Conservation (phyloP, 1,140 invertebrate genomes). For the Reticulitermes speratus region DNA sequence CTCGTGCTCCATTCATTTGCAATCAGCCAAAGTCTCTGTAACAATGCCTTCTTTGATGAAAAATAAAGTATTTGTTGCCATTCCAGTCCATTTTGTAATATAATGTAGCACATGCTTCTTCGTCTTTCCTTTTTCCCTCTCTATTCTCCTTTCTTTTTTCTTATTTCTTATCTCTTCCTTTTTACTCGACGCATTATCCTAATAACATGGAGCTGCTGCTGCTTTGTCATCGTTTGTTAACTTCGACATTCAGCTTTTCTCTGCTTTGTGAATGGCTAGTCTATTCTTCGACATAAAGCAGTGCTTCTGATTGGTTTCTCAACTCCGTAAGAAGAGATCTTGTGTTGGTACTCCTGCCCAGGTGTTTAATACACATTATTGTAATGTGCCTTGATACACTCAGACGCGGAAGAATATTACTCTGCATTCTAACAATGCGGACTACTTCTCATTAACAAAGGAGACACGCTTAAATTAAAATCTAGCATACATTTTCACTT, state of each 20-base stretch:
- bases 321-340: neutral
- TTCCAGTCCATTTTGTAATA: conserved; percentile 9
- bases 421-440: no score
- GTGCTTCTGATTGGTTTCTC: neutral
- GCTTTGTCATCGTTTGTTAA: conserved; percentile 14
- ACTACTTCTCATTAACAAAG: neutral
- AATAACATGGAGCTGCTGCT: conserved; percentile 15
- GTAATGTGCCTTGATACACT: neutral
- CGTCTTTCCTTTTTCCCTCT: neutral
- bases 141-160: no score
- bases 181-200: neutral
- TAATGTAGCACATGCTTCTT: neutral
- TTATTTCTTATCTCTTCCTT: neutral
- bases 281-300: neutral
- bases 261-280: neutral
- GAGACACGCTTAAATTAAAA: neutral
- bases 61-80: conserved; percentile 19
- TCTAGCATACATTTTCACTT: neutral
- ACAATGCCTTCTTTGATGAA: conserved; percentile 1
- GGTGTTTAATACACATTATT: neutral
- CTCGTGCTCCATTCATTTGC: conserved; percentile 6
- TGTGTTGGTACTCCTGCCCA: neutral
- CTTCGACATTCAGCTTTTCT: conserved; percentile 15
- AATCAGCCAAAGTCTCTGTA: neutral
- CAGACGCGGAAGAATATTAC: neutral